phyloP scores from a whole-genome alignment of 2,888 invertebrate species.

The Cryptocheilus praepositus region DNA sequence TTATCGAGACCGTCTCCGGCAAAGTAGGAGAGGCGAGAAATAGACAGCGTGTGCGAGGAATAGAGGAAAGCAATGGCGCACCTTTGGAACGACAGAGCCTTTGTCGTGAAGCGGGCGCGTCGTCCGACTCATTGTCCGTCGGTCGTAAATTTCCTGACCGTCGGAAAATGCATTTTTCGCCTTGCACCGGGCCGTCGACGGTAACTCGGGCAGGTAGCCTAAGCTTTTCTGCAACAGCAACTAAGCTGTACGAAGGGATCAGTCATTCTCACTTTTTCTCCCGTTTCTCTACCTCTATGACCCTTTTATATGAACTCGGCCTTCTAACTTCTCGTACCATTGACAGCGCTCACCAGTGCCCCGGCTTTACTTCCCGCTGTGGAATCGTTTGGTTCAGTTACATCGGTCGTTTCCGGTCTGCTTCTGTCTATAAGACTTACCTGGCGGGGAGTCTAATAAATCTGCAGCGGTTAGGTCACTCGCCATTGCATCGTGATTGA shows the following conservation, averaged over 20 bases:
- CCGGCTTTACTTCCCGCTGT: constrained; percentile 55
- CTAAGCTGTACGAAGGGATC: constrained; percentile 10
- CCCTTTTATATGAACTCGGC: constrained; percentile 3
- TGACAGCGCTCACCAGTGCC: constrained; percentile 21
- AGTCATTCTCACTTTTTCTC: constrained; percentile 18
- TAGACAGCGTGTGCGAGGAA: constrained; percentile 7
- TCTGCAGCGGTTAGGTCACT: constrained; percentile 3
- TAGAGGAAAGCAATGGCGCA: constrained; percentile 6
- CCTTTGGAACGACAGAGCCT: constrained; percentile 25
- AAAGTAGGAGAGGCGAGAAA: constrained; percentile 16
- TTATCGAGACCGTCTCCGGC: constrained; percentile 44
- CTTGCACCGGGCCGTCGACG: constrained; percentile 47
- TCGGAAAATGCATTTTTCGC: constrained; percentile 70
- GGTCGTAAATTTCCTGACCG: constrained; percentile 68
- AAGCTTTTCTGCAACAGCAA: constrained; percentile 21
- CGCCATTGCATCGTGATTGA: no score
- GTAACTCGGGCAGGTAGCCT: constrained; percentile 44
- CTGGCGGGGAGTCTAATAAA: constrained; percentile 21
- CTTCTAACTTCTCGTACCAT: constrained; percentile 41
- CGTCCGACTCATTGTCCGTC: constrained; percentile 60
- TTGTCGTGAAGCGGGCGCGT: constrained; percentile 50
- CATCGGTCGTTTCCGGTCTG: constrained; percentile 31
- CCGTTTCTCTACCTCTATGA: constrained; percentile 4
- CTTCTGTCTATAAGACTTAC: constrained; percentile 28
- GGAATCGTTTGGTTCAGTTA: constrained; percentile 34